Evolutionary conservation across 2,888 invertebrate species (phyloP).

Genomic region (Incurvaria masculella): DNA sequence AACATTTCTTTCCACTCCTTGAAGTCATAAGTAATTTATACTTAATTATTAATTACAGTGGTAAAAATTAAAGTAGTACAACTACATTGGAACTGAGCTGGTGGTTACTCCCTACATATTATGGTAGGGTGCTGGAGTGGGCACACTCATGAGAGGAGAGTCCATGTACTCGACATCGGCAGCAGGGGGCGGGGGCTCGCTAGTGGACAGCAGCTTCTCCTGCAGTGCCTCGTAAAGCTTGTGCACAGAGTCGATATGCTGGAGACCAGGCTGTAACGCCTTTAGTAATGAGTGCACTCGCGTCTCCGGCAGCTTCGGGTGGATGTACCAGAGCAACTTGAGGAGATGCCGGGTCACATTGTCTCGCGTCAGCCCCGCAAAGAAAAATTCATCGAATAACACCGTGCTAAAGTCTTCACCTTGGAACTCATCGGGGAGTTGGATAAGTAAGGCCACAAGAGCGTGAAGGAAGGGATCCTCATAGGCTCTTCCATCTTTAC

Average conservation of each 20-base stretch:
- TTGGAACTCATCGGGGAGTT: conserved; percentile 88
- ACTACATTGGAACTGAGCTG: too few species aligned
- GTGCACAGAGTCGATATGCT: conserved; percentile 84
- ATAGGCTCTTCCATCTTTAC: conserved; percentile 89
- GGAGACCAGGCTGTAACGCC: conserved; percentile 69
- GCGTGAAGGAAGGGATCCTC: conserved; percentile 96
- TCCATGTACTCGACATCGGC: conserved; percentile 73
- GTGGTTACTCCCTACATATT: too few species aligned
- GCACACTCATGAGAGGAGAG: conserved; percentile 82
- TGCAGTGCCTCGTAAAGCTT: conserved; percentile 72
- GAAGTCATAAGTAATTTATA: too few species aligned
- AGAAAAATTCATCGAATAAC: conserved; percentile 93
- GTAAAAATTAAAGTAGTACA: too few species aligned
- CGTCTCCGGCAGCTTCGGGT: conserved; percentile 76
- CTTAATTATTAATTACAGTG: too few species aligned
- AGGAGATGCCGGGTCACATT: conserved; percentile 90
- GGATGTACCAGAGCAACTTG: conserved; percentile 87
- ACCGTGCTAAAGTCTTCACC: conserved; percentile 94
- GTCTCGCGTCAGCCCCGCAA: conserved; percentile 84
- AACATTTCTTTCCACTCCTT: too few species aligned
- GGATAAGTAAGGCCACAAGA: conserved; percentile 79
- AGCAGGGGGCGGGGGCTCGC: conserved; percentile 60
- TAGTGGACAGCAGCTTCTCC: conserved; percentile 72
- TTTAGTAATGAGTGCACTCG: conserved; percentile 80
- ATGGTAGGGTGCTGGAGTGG: conserved; percentile 74